These are phyloP conservation scores for Musca domestica DNA, from an alignment of 1,140 invertebrate species.

Conservation along the genomic window DNA sequence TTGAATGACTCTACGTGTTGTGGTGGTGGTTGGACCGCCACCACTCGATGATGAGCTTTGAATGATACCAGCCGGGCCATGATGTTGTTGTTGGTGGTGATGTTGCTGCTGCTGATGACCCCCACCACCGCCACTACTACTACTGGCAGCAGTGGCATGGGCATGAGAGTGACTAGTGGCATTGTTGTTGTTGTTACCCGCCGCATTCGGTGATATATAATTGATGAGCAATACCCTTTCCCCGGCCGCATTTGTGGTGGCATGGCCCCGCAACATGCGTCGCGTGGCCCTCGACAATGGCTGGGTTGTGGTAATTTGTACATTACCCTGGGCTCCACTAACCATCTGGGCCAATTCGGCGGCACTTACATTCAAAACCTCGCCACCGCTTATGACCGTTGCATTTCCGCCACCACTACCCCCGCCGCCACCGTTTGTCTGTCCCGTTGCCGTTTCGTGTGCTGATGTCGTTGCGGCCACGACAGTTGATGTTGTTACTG, in stretches of 20 bases:
- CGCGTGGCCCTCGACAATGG: constrained; percentile 9
- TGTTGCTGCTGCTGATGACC: constrained; percentile 20
- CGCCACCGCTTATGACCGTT: constrained; percentile 17
- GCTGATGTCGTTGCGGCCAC: constrained; percentile 15
- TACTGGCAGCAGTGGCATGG: not conserved
- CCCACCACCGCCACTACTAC: constrained; percentile 25
- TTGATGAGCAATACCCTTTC: constrained; percentile 50
- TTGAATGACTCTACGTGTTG: constrained; percentile 5
- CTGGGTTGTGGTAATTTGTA: constrained; percentile 16
- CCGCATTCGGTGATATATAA: constrained; percentile 41
- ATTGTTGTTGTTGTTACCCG: constrained; percentile 19
- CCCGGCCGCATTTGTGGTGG: constrained; percentile 48
- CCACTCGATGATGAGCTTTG: not conserved
- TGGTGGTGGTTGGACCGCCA: constrained; percentile 9
- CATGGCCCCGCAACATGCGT: constrained; percentile 46
- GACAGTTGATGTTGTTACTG: not conserved
- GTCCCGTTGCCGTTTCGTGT: constrained; percentile 26
- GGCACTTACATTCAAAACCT: not conserved
- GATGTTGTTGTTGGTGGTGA: constrained; percentile 27
- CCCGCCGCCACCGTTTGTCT: constrained; percentile 24
- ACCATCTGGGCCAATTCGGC: constrained; percentile 11
- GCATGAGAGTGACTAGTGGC: no score
- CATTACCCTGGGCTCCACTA: not conserved
- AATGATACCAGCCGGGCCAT: constrained; percentile 11
- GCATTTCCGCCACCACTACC: constrained; percentile 28